Percentiles rank a stretch among this genome's conserved stretches.
phyloP scores from a whole-genome alignment of 2,888 invertebrate species.

The Crepidodera aurea region DNA sequence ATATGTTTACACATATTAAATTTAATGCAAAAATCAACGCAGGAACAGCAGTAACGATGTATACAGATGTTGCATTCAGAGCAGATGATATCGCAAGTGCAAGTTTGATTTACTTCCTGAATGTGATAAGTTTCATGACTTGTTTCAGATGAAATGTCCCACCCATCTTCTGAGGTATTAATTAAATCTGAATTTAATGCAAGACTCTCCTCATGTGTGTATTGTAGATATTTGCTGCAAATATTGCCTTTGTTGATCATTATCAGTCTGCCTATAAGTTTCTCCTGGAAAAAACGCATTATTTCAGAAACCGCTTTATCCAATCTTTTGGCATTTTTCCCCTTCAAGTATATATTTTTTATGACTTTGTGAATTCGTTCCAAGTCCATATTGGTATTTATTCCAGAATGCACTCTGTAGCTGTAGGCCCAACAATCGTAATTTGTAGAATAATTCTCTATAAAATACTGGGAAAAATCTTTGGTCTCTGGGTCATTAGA shows the following conservation, averaged over 20 bases:
- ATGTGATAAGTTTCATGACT: background rate
- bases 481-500: slow-evolving; percentile 27
- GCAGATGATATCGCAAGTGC: background rate
- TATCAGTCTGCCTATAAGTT: background rate
- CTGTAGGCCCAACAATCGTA: slow-evolving; percentile 43
- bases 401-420: slow-evolving; percentile 36
- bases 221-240: background rate
- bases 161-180: background rate
- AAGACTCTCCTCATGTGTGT: background rate
- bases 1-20: background rate
- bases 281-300: slow-evolving; percentile 19
- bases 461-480: slow-evolving; percentile 44
- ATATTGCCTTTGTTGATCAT: background rate
- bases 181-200: background rate
- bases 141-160: background rate
- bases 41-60: background rate
- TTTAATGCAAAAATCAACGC: background rate
- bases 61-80: background rate
- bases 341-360: slow-evolving; percentile 44
- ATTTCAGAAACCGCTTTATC: slow-evolving; percentile 43
- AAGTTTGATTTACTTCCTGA: background rate
- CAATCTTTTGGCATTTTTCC: slow-evolving; percentile 38
- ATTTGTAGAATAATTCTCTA: slow-evolving; percentile 35
- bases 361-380: slow-evolving; percentile 38
- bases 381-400: slow-evolving; percentile 47